Percentiles rank a stretch among this genome's conserved stretches.
phyloP scores from a whole-genome alignment of 2,888 invertebrate species.

The Vannuccia rotundouncinata region DNA sequence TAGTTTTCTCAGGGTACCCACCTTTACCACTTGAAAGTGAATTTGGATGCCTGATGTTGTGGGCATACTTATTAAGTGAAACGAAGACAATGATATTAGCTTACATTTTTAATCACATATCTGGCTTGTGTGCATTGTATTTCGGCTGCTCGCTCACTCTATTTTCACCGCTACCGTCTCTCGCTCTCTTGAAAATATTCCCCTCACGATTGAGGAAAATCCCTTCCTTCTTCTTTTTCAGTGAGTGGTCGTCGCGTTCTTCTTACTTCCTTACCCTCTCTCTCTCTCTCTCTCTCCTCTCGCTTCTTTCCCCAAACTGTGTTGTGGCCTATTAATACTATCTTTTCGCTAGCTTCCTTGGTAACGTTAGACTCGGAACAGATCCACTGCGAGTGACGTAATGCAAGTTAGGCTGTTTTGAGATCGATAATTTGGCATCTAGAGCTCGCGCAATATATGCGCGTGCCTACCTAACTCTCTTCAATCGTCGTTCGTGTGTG shows the following conservation, averaged over 20 bases:
- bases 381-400: not conserved
- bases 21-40: not conserved
- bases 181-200: too few relatives aligned
- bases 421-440: not conserved
- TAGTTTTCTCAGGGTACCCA: not conserved
- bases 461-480: not conserved
- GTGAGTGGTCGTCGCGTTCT: not conserved
- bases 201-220: not conserved
- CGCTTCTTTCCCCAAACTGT: not conserved
- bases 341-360: not conserved
- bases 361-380: not conserved
- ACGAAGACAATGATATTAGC: not conserved
- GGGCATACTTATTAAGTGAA: not conserved
- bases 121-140: not conserved
- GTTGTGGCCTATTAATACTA: not conserved
- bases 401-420: not conserved
- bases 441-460: not conserved
- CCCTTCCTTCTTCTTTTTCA: not conserved
- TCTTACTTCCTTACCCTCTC: not conserved
- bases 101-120: not conserved
- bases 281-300: not conserved
- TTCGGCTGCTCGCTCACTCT: not conserved
- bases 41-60: not conserved
- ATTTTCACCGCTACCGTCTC: too few relatives aligned
- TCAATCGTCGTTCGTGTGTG: not conserved